Evolutionary conservation across 1,140 invertebrate species (phyloP), one percentile per base, ranked within the genome.

Genomic region (Helicoverpa armigera): DNA sequence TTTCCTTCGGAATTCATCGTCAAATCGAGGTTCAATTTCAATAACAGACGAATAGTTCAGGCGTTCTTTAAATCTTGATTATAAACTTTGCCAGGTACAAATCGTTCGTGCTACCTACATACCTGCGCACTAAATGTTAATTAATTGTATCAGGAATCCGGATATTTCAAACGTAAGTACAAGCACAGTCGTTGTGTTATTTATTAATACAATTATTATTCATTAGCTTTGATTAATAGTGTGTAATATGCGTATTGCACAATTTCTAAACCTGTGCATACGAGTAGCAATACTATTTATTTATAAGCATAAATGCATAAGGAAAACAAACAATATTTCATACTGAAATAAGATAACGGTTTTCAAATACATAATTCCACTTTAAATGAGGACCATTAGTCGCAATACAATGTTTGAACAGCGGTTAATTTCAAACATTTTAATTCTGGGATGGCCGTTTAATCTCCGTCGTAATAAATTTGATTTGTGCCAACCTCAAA

Each of bases 11-110:
- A 18, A 16, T n/a, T 43, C 13, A 70, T 70, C 43, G 82, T 82
- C 69, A 56, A 76, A 74, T 78, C 80, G 82, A 82, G 81, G 82
- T 73, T 82, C 73, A 82, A 53, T 31, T 53, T 7, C 31, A 48
- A 48, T 23, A 58, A 58, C 56, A 16, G 14, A 18, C 2, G 23
- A 58, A 58, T 23, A n/a, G 3, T 7, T 54, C 14, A 54, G 53
- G n/a, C 56, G 23, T 58, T 58, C 56, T 43, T 43, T 9, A 43
- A 43, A 43, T 43, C 35, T 35, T 43, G 35, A 9, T 9, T 43
- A 9, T 9, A 43, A 7, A 9, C 35, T 43, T 43, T 43, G 35
- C 35, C 9, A 43, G 35, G 9, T 43, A 35, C 35, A 43, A 43
- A 9, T 9, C 5, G 7, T 43, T 43, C 4, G 35, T 7, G 5